Base-by-base conservation (phyloP, 1,140 invertebrate genomes). In the Diabrotica virgifera region DNA sequence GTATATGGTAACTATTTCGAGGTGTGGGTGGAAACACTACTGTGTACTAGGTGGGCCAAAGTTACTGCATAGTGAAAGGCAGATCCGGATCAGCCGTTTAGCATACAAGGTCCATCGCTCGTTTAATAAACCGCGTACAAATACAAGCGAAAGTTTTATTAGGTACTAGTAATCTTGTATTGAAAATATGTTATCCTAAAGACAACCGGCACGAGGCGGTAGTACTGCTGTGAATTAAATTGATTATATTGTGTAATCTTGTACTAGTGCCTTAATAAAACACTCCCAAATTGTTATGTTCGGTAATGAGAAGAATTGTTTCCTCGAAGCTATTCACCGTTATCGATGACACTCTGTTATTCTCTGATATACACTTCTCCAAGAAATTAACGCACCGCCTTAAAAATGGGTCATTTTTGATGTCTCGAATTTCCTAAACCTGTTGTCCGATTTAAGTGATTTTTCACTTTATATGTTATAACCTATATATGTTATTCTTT, bases 31-130 rank as follows among this genome's bases (percentile, higher is more conserved):
- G 75, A 74, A 73, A 73, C 68, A 67, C 67, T 71, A 69, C 64
- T 73, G 73, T 65, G 59, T 36, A 55, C 14, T 24, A 52, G 56
- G 67, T 63, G 66, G 68, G 68, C 64, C 69, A 63, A 68, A 57
- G 68, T 77, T 75, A 74, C 68, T 71, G 72, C 67, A 75, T 74
- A 75, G 73, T 75, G 73, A 76, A 76, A 76, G 73, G 75, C 70
- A 76, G 70, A 75, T 75, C 73, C 73, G 73, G 75, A 69, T 66
- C 63, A 54, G 52, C 13, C 40, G 40, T n/a, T 46, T 46, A 46
- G 11, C 3, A 46, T 5, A 46, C 40, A 46, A 46, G 40, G 40
- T 46, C 40, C 40, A 46, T 46, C 40, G 40, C 8, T 46, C n/a
- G n/a, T 46, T 46, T 46, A 46, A 24, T 24, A 24, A 24, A 24